These are phyloP conservation scores for Perca schrenkii DNA, from an alignment of 2,113 vertebrate species.

Conservation along the genomic window DNA sequence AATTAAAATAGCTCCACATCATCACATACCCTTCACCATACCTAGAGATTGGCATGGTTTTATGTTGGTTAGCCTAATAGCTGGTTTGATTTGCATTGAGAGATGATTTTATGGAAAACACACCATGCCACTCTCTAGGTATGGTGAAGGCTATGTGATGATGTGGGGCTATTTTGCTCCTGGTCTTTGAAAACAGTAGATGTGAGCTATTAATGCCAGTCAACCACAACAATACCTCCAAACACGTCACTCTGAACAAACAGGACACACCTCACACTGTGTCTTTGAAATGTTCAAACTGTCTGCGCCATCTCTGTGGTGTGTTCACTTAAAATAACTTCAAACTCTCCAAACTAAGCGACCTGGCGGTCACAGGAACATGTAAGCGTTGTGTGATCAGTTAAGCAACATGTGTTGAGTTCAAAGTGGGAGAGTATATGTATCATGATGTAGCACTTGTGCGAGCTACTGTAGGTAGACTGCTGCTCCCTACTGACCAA, in stretches of 20 bases:
- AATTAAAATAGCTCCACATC: too few species aligned
- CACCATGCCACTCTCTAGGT: too few species aligned
- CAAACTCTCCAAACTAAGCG: neutral
- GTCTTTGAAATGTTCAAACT: constrained; percentile 7
- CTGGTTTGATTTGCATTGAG: too few species aligned
- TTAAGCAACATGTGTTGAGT: neutral
- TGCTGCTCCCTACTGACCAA: constrained; percentile 35
- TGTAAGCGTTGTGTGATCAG: neutral
- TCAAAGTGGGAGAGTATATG: neutral
- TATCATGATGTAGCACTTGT: neutral
- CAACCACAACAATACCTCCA: constrained; percentile 18
- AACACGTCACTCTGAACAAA: neutral
- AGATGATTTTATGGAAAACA: too few species aligned
- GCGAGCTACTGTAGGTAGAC: neutral
- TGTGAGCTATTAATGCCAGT: neutral
- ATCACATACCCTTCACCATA: too few species aligned
- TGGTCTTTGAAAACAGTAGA: neutral
- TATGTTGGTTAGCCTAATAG: too few species aligned
- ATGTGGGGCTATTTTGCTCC: too few species aligned
- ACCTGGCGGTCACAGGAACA: neutral
- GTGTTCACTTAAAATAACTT: neutral
- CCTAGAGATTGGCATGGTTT: too few species aligned
- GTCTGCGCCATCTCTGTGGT: neutral
- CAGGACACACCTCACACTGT: neutral
- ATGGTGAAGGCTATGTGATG: too few species aligned